Evolutionary conservation across 92 coral and sea anemone genomes (phyloP).

Genomic region (Parazoanthus darwini): DNA sequence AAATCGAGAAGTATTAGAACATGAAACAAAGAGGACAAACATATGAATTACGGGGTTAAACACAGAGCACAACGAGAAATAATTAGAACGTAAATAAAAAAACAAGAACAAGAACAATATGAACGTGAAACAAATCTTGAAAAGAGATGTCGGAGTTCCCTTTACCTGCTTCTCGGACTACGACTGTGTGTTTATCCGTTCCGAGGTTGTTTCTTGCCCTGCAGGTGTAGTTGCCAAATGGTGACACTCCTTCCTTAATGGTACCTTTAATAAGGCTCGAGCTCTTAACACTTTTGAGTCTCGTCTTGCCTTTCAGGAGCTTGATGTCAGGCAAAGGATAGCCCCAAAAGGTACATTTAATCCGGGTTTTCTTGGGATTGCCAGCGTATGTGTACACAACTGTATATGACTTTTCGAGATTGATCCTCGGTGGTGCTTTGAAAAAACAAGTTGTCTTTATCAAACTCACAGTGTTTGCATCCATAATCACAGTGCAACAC

Average conservation of each 20-base stretch:
- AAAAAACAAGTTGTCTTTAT: background rate
- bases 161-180: conserved; percentile 69
- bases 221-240: conserved; percentile 66
- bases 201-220: conserved; percentile 58
- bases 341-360: conserved; percentile 76
- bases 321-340: conserved; percentile 59
- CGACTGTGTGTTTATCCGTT: conserved; percentile 40
- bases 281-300: conserved; percentile 19
- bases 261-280: conserved; percentile 23
- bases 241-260: conserved; percentile 32
- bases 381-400: conserved; percentile 68
- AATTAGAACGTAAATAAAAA: no score
- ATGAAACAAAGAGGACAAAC: no score
- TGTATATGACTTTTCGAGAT: conserved; percentile 48
- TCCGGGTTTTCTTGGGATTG: conserved; percentile 46
- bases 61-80: no score
- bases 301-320: conserved; percentile 36
- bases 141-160: no score
- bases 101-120: no score
- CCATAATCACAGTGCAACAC: no score
- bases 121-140: no score
- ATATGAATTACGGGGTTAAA: no score
- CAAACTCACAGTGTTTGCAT: no score
- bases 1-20: no score
- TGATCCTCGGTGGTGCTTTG: conserved; percentile 76